Conservation (phyloP, 1,140 invertebrate genomes). For the Arion vulgaris region DNA sequence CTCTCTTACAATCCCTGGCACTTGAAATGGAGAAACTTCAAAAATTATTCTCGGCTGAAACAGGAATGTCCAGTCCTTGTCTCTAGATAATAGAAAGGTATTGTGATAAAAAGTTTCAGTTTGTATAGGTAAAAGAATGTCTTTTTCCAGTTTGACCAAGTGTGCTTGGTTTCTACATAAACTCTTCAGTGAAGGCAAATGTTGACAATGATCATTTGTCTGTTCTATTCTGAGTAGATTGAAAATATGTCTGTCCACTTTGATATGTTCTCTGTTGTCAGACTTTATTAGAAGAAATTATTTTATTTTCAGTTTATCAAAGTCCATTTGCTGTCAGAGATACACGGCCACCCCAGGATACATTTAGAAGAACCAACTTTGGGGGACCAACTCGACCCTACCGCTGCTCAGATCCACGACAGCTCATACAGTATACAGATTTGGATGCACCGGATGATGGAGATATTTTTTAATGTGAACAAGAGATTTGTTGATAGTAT, state of each 20-base stretch:
- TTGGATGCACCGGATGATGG: constrained; percentile 84
- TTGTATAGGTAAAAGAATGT: too few relatives aligned
- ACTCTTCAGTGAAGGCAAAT: too few relatives aligned
- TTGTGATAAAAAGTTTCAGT: too few relatives aligned
- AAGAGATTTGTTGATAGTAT: neutral
- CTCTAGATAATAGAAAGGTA: too few relatives aligned
- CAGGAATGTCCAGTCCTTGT: too few relatives aligned
- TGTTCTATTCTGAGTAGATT: neutral
- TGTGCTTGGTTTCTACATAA: too few relatives aligned
- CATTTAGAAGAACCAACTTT: constrained; percentile 10
- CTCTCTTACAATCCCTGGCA: too few relatives aligned
- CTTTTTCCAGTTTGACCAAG: too few relatives aligned
- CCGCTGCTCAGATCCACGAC: constrained; percentile 75
- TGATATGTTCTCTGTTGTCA: too few relatives aligned
- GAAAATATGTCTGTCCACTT: too few relatives aligned
- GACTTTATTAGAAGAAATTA: neutral
- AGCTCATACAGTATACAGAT: constrained; percentile 86
- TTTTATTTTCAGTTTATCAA: constrained; percentile 30
- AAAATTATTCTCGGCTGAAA: too few relatives aligned
- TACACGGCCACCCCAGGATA: constrained; percentile 10
- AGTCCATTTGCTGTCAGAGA: constrained; percentile 33
- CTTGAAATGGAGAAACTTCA: too few relatives aligned
- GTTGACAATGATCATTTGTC: neutral
- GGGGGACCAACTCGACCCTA: constrained; percentile 12
- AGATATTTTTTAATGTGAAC: constrained; percentile 72